phyloP scores from a whole-genome alignment of 2,113 vertebrate genomes.

The Erpornis zantholeuca region DNA sequence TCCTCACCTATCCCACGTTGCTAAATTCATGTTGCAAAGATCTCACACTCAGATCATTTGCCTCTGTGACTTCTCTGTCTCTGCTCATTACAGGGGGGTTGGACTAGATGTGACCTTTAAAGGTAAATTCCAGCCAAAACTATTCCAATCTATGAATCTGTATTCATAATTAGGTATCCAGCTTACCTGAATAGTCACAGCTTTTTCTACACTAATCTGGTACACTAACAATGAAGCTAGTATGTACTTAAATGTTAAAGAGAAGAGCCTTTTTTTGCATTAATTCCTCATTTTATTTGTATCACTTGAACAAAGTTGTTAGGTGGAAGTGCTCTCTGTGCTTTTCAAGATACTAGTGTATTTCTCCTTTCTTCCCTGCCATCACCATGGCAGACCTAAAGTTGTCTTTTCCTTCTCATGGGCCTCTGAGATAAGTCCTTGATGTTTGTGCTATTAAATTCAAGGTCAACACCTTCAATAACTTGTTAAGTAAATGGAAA shows the following conservation, averaged over 20 bases:
- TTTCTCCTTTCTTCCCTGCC: not conserved
- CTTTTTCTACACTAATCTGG: not conserved
- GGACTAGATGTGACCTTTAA: not conserved
- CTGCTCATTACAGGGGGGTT: not conserved
- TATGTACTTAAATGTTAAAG: not conserved
- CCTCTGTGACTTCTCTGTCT: not conserved
- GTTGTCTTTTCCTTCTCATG: not conserved
- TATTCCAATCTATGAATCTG: not conserved
- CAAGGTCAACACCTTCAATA: not conserved
- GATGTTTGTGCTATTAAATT: not conserved
- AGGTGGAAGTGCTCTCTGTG: not conserved
- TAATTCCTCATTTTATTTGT: not conserved
- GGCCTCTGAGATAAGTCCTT: not conserved
- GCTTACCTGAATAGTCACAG: not conserved
- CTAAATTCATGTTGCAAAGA: not conserved
- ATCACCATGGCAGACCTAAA: not conserved
- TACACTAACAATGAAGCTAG: not conserved
- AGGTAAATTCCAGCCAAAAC: not conserved
- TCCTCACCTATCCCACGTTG: not conserved
- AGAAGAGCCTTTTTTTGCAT: not conserved
- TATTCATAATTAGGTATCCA: not conserved
- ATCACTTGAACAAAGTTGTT: not conserved
- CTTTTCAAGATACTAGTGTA: not conserved
- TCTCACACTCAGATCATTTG: not conserved
- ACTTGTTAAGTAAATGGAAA: not conserved